Base-by-base conservation (phyloP, 2,113 vertebrate genomes). In the Pagrus major region DNA sequence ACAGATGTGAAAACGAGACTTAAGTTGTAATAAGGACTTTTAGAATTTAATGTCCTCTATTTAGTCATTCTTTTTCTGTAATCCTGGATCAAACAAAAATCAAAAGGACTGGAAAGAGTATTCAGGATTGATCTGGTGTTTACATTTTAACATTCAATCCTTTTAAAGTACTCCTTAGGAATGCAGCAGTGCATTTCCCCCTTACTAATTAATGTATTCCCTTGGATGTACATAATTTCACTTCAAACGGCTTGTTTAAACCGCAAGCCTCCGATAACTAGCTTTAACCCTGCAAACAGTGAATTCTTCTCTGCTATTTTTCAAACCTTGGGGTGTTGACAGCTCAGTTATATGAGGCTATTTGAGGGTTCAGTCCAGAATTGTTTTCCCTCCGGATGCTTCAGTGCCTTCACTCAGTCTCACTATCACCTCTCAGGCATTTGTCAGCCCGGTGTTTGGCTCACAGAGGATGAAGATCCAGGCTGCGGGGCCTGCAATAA, bases 311-410 rank as follows among this genome's bases (percentile, higher is more conserved):
- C 56, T 58, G 68, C 84, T 73, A 80, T 89, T 87, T 86, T 80
- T 90, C 77, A 87, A 71, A 39, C 82, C 84, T 8, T 31, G 41
- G 68, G 65, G 46, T 85, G 86, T 77, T 85, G 87, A 91, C 89
- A 78, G 78, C 81, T 84, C 74, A 8, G 58, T 88, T 86, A 74
- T 78, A 75, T 41, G 64, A 69, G 71, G 81, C 79, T 77, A 68
- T 93, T 87, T 84, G 70, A 89, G 76, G 89, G 71, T 80, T 86
- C 68, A 59, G 78, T 52, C 78, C 51, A 66, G 78, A 83, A 85
- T 88, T 81, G 88, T 82, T 90, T 90, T 83, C 78, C 83, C 81
- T 81, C 31, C 3, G 63, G 83, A 56, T 60, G 72, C 77, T 70
- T 81, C 80, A 58, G 35, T 79, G 70, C 84, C 73, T 83, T 85